Conservation (phyloP, 2,797 vertebrate species). For the Pseudochromis fuscus region DNA sequence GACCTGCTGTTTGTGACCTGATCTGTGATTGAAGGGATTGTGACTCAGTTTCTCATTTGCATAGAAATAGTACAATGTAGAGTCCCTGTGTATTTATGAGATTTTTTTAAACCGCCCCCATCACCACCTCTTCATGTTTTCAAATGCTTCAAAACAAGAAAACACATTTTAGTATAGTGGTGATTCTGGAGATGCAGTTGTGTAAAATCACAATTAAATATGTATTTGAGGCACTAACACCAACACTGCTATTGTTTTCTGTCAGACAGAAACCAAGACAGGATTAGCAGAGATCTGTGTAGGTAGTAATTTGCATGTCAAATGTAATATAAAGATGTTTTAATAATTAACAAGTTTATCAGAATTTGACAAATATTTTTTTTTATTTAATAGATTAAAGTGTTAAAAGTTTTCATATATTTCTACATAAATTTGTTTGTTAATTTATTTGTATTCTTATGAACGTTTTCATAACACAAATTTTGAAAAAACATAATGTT, state of each 20-base stretch:
- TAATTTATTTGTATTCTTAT: no score
- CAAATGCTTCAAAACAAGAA: constrained; percentile 1
- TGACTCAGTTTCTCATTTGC: constrained; percentile 12
- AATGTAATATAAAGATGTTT: no score
- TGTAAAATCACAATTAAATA: not conserved
- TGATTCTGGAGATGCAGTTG: not conserved
- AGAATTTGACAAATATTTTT: no score
- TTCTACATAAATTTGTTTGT: no score
- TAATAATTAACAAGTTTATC: no score
- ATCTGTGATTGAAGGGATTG: not conserved
- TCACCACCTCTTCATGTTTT: not conserved
- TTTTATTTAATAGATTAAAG: no score
- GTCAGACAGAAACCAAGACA: not conserved
- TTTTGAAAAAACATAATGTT: no score
- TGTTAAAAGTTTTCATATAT: no score
- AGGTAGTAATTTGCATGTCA: no score
- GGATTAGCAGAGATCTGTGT: not conserved
- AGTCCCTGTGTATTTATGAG: not conserved
- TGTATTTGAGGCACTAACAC: no score
- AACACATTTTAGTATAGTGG: not conserved
- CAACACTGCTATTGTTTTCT: no score
- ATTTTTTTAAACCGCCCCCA: not conserved
- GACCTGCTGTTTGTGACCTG: not conserved
- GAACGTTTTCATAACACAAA: no score
- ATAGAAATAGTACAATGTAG: not conserved